These are phyloP conservation scores for Epizoanthus ramosus DNA, from an alignment of 92 coral and sea anemone genomes.

Conservation along the genomic window DNA sequence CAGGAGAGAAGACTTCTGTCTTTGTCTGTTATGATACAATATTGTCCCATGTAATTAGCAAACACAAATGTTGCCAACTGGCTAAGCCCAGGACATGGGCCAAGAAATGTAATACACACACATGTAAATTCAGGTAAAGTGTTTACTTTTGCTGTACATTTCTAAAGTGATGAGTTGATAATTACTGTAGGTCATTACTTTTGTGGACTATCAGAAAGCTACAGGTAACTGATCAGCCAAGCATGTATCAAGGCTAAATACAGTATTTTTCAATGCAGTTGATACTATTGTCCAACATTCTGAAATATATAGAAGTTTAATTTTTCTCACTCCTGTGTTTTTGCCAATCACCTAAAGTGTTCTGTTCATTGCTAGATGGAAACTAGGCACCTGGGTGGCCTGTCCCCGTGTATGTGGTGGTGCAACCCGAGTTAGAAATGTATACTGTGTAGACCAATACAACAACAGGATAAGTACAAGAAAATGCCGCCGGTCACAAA, in stretches of 20 bases:
- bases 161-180: background rate
- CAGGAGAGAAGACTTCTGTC: conserved; percentile 49
- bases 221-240: no score
- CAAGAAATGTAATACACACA: conserved; percentile 50
- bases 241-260: no score
- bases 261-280: no score
- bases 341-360: background rate
- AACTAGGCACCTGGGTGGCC: conserved; percentile 38
- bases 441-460: conserved; percentile 44
- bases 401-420: conserved; percentile 58
- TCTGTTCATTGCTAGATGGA: conserved; percentile 45
- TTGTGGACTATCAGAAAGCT: no score
- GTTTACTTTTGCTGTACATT: background rate
- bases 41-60: conserved; percentile 17
- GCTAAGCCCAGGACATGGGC: conserved; percentile 32
- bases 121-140: conserved; percentile 54
- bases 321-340: background rate
- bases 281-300: no score
- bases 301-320: background rate
- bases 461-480: conserved; percentile 34
- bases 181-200: background rate
- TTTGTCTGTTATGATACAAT: conserved; percentile 55
- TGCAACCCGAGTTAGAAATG: conserved; percentile 38
- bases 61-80: conserved; percentile 39
- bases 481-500: conserved; percentile 45